Evolutionary conservation across 64 coral and sea anemone species (phyloP).

Genomic region (Actinia equina): DNA sequence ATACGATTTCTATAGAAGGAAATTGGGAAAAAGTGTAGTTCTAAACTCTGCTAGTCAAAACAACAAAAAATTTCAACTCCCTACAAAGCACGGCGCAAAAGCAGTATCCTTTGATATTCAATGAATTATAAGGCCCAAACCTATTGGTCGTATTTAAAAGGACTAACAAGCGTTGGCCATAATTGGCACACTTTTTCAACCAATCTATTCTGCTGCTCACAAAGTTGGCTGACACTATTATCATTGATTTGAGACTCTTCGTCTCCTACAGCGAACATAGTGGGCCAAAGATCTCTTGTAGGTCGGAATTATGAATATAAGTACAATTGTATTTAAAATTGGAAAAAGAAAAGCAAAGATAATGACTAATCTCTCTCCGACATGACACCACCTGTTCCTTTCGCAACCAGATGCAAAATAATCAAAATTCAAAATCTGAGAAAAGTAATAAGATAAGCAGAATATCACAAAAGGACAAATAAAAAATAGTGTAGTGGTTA

Average conservation of each 20-base stretch:
- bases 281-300: background rate
- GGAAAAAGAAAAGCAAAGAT: background rate
- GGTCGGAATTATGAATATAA: background rate
- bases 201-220: background rate
- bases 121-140: too few species aligned
- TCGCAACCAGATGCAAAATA: background rate
- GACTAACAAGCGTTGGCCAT: too few species aligned
- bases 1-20: too few species aligned
- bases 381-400: background rate
- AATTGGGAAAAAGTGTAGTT: too few species aligned
- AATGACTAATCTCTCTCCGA: background rate
- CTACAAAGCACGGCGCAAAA: too few species aligned
- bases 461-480: background rate
- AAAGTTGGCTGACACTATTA: too few species aligned
- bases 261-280: background rate
- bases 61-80: too few species aligned
- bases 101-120: too few species aligned
- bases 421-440: background rate
- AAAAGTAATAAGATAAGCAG: slow-evolving; percentile 3
- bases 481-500: background rate
- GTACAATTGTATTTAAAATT: background rate
- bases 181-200: too few species aligned
- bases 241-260: background rate
- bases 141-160: too few species aligned
- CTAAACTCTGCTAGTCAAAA: too few species aligned